Evolutionary conservation across 2,888 invertebrate genomes (phyloP).

Genomic region (Pecten maximus): DNA sequence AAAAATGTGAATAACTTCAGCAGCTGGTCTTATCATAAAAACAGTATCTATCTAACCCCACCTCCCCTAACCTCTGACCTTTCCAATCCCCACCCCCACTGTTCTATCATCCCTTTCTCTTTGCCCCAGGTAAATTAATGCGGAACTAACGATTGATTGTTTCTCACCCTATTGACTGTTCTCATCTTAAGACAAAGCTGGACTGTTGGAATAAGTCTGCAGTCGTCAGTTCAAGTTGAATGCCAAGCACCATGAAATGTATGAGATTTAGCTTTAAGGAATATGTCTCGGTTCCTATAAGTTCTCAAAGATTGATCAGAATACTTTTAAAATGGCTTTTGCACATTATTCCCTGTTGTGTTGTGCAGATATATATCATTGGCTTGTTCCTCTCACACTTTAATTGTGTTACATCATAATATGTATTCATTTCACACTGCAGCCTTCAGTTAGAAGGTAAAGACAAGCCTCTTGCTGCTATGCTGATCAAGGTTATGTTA

Average conservation of each 20-base stretch:
- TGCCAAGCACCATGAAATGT: background rate
- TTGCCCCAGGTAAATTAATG: slow-evolving; percentile 30
- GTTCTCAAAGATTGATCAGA: background rate
- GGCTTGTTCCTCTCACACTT: background rate
- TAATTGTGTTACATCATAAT: background rate
- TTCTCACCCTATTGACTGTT: background rate
- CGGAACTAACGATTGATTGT: background rate
- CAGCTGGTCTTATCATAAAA: background rate
- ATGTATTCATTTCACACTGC: background rate
- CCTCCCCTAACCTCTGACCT: background rate
- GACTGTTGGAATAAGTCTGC: background rate
- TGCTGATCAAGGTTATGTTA: too few species aligned
- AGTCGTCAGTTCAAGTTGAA: background rate
- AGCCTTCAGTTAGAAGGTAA: too few species aligned
- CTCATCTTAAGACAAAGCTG: background rate
- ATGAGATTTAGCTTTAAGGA: slow-evolving; percentile 16
- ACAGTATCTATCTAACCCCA: background rate
- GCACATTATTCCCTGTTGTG: background rate
- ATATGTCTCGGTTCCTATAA: background rate
- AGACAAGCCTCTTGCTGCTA: too few species aligned
- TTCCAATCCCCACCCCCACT: background rate
- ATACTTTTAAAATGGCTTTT: background rate
- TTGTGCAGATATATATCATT: background rate
- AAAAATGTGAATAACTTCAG: too few species aligned
- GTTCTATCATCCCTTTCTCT: background rate